Evolutionary conservation across 2,888 invertebrate genomes (phyloP).

Genomic region (Rotaria magnacalcarata): DNA sequence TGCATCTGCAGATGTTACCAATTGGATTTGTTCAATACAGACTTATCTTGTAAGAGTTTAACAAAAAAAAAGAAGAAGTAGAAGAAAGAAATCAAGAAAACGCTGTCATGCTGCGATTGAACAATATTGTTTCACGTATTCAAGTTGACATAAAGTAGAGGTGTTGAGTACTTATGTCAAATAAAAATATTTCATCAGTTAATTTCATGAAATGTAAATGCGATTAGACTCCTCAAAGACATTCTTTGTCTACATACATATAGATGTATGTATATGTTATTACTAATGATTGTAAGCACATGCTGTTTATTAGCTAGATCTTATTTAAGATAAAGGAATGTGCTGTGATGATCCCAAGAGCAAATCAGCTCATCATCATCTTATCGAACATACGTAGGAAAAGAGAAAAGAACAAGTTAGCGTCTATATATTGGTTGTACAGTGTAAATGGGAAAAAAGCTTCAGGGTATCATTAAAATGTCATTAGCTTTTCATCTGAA

Average conservation of each 20-base stretch:
- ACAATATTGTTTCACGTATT: not conserved
- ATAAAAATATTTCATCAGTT: not conserved
- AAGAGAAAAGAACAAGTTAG: conserved; percentile 18
- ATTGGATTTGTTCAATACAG: not conserved
- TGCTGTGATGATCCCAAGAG: conserved; percentile 22
- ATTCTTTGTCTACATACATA: conserved; percentile 11
- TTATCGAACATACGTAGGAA: not conserved
- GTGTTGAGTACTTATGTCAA: conserved; percentile 11
- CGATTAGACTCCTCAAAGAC: not conserved
- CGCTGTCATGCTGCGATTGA: not conserved
- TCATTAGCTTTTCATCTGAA: conserved; percentile 30
- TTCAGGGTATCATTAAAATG: conserved; percentile 31
- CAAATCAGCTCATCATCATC: conserved; percentile 22
- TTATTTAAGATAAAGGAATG: not conserved
- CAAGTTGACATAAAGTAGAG: not conserved
- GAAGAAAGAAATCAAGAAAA: no score
- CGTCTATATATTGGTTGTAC: not conserved
- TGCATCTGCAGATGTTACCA: conserved; percentile 10
- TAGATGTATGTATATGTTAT: not conserved
- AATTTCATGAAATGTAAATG: not conserved
- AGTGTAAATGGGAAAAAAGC: conserved; percentile 11
- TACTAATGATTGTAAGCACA: conserved; percentile 5
- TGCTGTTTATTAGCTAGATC: conserved; percentile 22
- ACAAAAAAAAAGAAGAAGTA: not conserved
- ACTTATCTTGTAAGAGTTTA: not conserved